Evolutionary conservation across 2,797 vertebrate genomes (phyloP), one percentile per base, ranked within the genome.

Genomic region (Bradypodion ventrale): DNA sequence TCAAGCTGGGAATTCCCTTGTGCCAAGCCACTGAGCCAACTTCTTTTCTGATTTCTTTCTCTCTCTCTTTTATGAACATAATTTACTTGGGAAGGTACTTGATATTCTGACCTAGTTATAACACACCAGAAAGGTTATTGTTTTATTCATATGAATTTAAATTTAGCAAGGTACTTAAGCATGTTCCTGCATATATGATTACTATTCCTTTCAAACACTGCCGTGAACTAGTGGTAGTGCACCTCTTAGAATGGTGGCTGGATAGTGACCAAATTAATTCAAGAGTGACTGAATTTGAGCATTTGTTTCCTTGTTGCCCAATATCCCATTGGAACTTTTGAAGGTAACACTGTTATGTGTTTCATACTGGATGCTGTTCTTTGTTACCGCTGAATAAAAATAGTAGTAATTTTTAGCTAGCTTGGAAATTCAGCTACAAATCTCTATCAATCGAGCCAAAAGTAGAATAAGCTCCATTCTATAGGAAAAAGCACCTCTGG

Each of bases 131-230:
- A 76, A 81, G 72, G 79, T 80, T 85, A 81, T 85, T 85, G 78
- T 85, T 85, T 85, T 85, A 85, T 85, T 85, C 78, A 85, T 85
- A 85, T 69, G 79, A 32, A 85, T 85, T 85, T 81, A 85, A 85
- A 85, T 87, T 83, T 87, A 87, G 85, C 63, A 70, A 80, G 85
- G 82, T 79, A 69, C 72, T 83, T 76, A 83, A 83, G 70, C 70
- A 69, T 40, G 25, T 83, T 56, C 69, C 70, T 79, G 76, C 76
- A 68, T 74, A 75, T 75, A 74, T 80, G 69, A 74, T 68, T 75
- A 66, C 16, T 35, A 75, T 42, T 87, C 52, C 29, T 83, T 62
- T 80, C 65, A 40, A 46, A 42, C 23, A 66, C 44, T 42, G 59
- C 60, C n/a, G n/a, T 80, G 63, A 75, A 83, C 12, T 75, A 70